phyloP scores from a whole-genome alignment of 1,140 invertebrate genomes.

The Papilio glaucus region DNA sequence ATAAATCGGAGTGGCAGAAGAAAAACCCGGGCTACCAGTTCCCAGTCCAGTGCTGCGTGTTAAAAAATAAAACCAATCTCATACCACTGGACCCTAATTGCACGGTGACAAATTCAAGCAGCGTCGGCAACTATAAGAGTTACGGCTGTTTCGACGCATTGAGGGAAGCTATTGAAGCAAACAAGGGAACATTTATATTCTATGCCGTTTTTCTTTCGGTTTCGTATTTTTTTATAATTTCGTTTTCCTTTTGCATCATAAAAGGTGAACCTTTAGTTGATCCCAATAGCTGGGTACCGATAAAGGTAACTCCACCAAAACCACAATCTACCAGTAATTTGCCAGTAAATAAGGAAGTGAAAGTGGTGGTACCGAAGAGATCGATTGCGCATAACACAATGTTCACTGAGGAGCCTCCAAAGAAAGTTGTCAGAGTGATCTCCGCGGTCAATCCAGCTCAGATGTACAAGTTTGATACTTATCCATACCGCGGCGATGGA shows the following conservation, averaged over 20 bases:
- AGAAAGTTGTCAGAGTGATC: constrained; percentile 65
- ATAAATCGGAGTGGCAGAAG: constrained; percentile 57
- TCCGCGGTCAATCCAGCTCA: constrained; percentile 68
- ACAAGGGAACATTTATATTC: constrained; percentile 62
- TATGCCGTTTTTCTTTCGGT: constrained; percentile 54
- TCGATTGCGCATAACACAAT: constrained; percentile 62
- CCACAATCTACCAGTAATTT: background rate
- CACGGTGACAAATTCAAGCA: constrained; percentile 41
- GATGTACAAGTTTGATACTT: constrained; percentile 61
- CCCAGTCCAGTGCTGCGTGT: constrained; percentile 68
- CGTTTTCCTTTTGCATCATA: constrained; percentile 69
- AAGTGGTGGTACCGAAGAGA: constrained; percentile 42
- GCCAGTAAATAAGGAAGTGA: constrained; percentile 31
- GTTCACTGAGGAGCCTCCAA: constrained; percentile 66
- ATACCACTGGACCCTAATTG: constrained; percentile 61
- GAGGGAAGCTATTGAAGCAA: constrained; percentile 51
- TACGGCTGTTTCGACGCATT: constrained; percentile 64
- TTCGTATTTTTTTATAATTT: constrained; percentile 52
- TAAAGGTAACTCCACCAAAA: background rate
- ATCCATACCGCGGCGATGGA: constrained; percentile 41
- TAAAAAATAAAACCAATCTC: constrained; percentile 55
- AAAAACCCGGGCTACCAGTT: constrained; percentile 55
- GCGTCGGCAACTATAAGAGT: constrained; percentile 47
- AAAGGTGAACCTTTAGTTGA: constrained; percentile 58
- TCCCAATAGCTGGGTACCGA: constrained; percentile 7